Base-by-base conservation (phyloP, 2,888 invertebrate species). In the Metellina segmentata region DNA sequence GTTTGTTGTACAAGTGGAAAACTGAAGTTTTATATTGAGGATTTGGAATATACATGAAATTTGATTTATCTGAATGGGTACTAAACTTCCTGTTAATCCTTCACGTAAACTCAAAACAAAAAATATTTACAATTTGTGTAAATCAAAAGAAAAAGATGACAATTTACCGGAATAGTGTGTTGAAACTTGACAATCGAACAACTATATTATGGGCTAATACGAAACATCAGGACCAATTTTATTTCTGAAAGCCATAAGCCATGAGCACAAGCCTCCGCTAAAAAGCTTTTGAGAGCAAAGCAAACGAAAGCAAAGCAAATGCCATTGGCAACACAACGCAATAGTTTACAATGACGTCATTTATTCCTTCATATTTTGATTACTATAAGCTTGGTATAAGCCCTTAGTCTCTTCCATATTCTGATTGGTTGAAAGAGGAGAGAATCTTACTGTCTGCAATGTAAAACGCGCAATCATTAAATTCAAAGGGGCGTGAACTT, bases 251-350 rank as follows among this genome's bases (percentile, higher is more conserved):
- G 61, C 16, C 61, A 61, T 61, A 34, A 4, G 86, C 79, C 72
- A 87, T 87, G 87, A 61, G 72, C 79, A 74, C 70, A 34, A 78
- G 77, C 77, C 51, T 69, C 69, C 9, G 72, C 13, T 72, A 13
- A 20, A 53, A n/a, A 51, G 78, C 11, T 61, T 61, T 61, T 5
- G 13, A 61, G 13, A 61, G 6, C 61, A 13, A 61, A 79, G 20
- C 49, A 16, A 78, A 75, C 85, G 79, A 79, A 79, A 61, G 71
- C 72, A 87, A 87, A 87, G 53, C 85, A 53, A 79, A 79, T 52
- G 70, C 51, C 78, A 87, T 81, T 87, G 87, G 87, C 87, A 87
- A 87, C 87, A 87, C 81, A 20, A 72, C 34, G 71, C 52, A 52
- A 61, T 53, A 20, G 20, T 61, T 61, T 61, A 61, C 61, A 61